phyloP scores from a whole-genome alignment of 92 coral and sea anemone species.

The Heteractis magnifica region DNA sequence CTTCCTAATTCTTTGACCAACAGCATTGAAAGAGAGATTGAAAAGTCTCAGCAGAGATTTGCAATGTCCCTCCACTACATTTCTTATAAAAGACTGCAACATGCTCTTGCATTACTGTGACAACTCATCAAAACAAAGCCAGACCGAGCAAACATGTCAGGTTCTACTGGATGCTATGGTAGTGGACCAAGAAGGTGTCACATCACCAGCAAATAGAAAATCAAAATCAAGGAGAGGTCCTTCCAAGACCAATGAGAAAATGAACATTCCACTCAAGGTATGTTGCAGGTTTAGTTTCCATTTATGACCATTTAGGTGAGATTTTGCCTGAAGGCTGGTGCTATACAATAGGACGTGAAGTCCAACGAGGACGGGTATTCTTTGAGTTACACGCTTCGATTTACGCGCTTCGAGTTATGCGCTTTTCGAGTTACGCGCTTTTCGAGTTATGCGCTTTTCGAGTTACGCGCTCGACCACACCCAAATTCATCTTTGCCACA shows the following conservation, averaged over 20 bases:
- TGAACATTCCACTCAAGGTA: slow-evolving; percentile 2
- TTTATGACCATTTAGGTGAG: neutral
- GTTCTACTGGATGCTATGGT: slow-evolving; percentile 34
- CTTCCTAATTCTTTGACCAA: neutral
- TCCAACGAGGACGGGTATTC: too few species aligned
- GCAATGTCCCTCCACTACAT: slow-evolving; percentile 44
- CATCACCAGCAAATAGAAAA: slow-evolving; percentile 11
- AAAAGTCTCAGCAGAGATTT: slow-evolving; percentile 42
- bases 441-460: too few species aligned
- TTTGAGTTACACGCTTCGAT: too few species aligned
- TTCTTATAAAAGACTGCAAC: slow-evolving; percentile 64
- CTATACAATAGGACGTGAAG: neutral
- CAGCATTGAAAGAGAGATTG: slow-evolving; percentile 30
- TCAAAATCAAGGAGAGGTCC: slow-evolving; percentile 24
- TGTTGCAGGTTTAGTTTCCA: neutral
- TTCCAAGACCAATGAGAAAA: slow-evolving; percentile 10
- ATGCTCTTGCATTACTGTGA: slow-evolving; percentile 44
- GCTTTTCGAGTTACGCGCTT: too few species aligned
- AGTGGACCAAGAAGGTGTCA: neutral
- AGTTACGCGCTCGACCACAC: too few species aligned
- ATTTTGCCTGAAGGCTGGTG: neutral
- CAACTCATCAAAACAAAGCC: neutral
- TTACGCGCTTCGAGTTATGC: too few species aligned
- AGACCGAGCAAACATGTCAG: slow-evolving; percentile 38
- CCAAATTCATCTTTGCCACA: too few species aligned